These are phyloP conservation scores for Budorcas taxicolor DNA, from an alignment of 2,113 vertebrate genomes.

Conservation along the genomic window DNA sequence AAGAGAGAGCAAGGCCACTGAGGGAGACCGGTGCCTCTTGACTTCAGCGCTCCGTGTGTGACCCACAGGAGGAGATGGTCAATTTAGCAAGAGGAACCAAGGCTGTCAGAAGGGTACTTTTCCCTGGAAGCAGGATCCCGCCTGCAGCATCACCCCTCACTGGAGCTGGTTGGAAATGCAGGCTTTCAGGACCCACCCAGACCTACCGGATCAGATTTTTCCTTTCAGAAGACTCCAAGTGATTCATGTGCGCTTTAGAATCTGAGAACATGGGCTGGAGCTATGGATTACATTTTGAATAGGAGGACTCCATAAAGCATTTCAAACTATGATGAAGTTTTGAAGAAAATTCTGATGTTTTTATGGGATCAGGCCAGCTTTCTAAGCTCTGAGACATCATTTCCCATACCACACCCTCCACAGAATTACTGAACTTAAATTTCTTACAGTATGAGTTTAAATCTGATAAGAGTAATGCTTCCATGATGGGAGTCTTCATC, in stretches of 20 bases:
- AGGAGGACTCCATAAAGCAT: not conserved
- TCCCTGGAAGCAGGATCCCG: fast-evolving
- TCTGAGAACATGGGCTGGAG: not conserved
- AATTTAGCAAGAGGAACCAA: not conserved
- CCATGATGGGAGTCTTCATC: not conserved
- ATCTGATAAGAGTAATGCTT: not conserved
- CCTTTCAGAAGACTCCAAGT: not conserved
- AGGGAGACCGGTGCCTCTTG: no score
- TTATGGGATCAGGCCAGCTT: not conserved
- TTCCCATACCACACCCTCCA: not conserved
- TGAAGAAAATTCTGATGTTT: not conserved
- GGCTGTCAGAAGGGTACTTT: not conserved
- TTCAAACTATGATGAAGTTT: not conserved
- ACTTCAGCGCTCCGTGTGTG: not conserved
- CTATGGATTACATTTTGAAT: not conserved
- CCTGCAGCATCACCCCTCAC: fast-evolving
- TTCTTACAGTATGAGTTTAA: not conserved
- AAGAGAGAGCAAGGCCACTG: not conserved
- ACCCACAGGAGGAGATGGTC: not conserved
- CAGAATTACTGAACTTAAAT: not conserved
- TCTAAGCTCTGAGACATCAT: not conserved
- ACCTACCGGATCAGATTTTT: not conserved
- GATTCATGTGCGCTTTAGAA: not conserved
- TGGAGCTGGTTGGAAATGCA: not conserved
- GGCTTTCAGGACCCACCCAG: not conserved